Evolutionary conservation across 2,888 invertebrate species (phyloP), one percentile per base, ranked within the genome.

Genomic region (Cactoblastis cactorum): DNA sequence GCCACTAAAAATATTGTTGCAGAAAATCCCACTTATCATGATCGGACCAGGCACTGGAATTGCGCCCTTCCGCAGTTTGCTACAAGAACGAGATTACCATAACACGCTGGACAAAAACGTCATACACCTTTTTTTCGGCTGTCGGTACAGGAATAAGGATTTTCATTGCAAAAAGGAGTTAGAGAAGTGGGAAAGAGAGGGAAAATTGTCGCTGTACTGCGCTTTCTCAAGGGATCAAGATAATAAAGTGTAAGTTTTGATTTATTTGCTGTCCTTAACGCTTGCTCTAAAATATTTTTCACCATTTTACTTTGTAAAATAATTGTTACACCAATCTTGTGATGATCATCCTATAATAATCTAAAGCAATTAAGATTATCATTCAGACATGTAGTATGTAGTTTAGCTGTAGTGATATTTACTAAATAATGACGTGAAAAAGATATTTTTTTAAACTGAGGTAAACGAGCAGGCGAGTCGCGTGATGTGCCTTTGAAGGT

Each of bases 31-130:
- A 0, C 88, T 95, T 19, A 94, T 99, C 54, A 93, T 99, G 91
- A 92, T 99, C 28, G 99, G 98, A 0, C 97, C 98, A 11, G 99
- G 99, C 15, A 99, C 99, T 0, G 99, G 99, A 0, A 90, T 98
- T 18, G 98, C 99, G 0, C 98, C 99, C 0, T 98, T 99, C 80
- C 91, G 98, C 57, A 95, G 95, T 61, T 91, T 95, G 45, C 90
- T 98, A n/a, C 92, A 94, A 60, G 92, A 96, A 63, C 82, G 92
- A 53, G 75, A 78, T n/a, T 58, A 55, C 9, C 62, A 75, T 41
- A 56, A 83, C 46, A 70, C 65, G 0, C 85, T 90, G 0, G 58
- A 68, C 43, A 71, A 79, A 57, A 65, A 83, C 9, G 79, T 70
- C 0, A 74, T 91, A 9, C 75, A 94, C 45, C 83, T 99, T 1